Evolutionary conservation across 2,888 invertebrate genomes (phyloP).

Genomic region (Oscheius sp.): DNA sequence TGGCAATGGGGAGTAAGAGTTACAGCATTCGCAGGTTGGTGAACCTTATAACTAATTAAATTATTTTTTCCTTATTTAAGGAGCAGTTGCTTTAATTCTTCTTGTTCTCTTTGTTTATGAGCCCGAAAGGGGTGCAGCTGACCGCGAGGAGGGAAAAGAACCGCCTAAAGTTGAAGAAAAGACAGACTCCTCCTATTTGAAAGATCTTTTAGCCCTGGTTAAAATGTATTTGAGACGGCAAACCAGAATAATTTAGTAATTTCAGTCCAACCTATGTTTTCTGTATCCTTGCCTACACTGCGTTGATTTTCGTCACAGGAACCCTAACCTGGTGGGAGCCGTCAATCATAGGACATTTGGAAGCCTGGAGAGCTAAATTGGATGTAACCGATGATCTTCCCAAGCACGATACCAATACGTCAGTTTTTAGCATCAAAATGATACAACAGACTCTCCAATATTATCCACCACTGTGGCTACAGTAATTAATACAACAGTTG

Average conservation of each 20-base stretch:
- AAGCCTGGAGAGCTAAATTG: constrained; percentile 46
- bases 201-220: constrained; percentile 47
- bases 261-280: constrained; percentile 87
- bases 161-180: constrained; percentile 22
- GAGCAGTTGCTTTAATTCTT: constrained; percentile 40
- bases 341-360: constrained; percentile 61
- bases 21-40: constrained; percentile 22
- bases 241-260: neutral
- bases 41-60: neutral
- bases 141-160: constrained; percentile 43
- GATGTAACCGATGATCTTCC: constrained; percentile 11
- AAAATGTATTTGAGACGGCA: constrained; percentile 36
- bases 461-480: neutral
- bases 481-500: neutral
- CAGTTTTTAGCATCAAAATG: neutral
- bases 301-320: constrained; percentile 97
- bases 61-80: neutral
- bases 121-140: constrained; percentile 66
- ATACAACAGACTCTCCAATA: neutral
- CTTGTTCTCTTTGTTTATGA: constrained; percentile 63
- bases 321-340: constrained; percentile 80
- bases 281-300: constrained; percentile 93
- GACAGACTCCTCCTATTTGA: constrained; percentile 38
- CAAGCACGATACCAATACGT: constrained; percentile 18
- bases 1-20: constrained; percentile 49